Evolutionary conservation across 2,888 invertebrate species (phyloP), one percentile per base, ranked within the genome.

Genomic region (Melieria crassipennis): DNA sequence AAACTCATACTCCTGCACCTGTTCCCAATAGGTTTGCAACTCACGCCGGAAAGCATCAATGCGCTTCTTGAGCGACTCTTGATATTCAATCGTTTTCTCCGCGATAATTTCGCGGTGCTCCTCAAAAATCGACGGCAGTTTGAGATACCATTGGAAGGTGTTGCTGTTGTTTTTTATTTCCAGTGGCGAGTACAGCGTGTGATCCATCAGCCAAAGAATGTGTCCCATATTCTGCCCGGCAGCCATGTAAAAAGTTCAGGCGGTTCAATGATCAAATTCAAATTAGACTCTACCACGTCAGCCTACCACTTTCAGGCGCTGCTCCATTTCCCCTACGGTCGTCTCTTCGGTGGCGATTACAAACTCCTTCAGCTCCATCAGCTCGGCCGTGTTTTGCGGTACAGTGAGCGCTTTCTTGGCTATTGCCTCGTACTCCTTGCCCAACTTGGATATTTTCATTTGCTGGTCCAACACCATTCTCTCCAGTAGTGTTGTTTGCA

Each of bases 81-180:
- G 95, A 85, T 95, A 98, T 82, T 98, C 97, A 5, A 91, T 88
- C 55, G 91, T 92, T 89, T 97, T 97, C 73, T 92, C 91, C 10
- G 92, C 92, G 48, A 95, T 90, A 75, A 96, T 93, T 56, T 90
- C 88, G 78, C 92, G 91, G 85, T 95, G 93, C 78, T 97, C 94
- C 73, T 95, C 93, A 76, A 98, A 91, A 5, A 97, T 90, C 58
- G 91, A 90, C 0, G 93, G 90, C 89, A 98, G 91, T 64, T 93
- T 90, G 45, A 93, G 89, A 82, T 95, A 94, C 96, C 96, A 97
- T 82, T 94, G 92, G 81, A 95, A 96, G 0, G 95, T 92, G 78
- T 92, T 92, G 77, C 94, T 94, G 83, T 97, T 97, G 55, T 94
- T 92, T 80, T 96, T 94, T 81, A 97, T 92, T 87, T 98, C 96